Percentiles rank a stretch among this genome's conserved stretches.
Evolutionary conservation across 2,888 invertebrate genomes (phyloP).

Genomic region (Rutpela maculata): DNA sequence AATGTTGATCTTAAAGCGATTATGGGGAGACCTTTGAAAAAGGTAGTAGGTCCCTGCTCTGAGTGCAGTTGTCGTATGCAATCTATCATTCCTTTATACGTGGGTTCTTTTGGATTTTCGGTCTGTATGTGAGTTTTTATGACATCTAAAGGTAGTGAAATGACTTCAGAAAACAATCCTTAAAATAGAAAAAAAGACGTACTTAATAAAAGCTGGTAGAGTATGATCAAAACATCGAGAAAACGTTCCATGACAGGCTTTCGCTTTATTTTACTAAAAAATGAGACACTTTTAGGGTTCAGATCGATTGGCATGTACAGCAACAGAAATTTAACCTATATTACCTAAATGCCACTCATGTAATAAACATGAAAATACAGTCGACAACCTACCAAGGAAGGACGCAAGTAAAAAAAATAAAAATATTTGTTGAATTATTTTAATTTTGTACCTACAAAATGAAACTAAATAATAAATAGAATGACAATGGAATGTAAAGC

Average conservation of each 20-base stretch:
- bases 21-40: conserved; percentile 80
- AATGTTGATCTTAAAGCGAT: conserved; percentile 81
- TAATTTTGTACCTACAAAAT: too few relatives aligned
- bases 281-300: too few relatives aligned
- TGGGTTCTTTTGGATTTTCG: conserved; percentile 75
- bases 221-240: background rate
- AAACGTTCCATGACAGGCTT: background rate
- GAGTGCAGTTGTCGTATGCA: conserved; percentile 77
- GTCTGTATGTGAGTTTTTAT: conserved; percentile 85
- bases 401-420: too few relatives aligned
- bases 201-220: background rate
- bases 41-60: conserved; percentile 77
- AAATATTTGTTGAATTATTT: too few relatives aligned
- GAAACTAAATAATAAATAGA: too few relatives aligned
- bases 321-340: too few relatives aligned
- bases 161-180: conserved; percentile 81
- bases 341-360: too few relatives aligned
- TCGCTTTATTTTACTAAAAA: too few relatives aligned
- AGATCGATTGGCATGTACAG: too few relatives aligned
- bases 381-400: too few relatives aligned
- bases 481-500: too few relatives aligned
- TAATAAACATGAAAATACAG: too few relatives aligned
- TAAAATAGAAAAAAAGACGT: conserved; percentile 30
- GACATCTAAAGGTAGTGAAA: conserved; percentile 84
- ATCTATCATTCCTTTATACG: conserved; percentile 78